These are phyloP conservation scores for Teleiodes luculella DNA, from an alignment of 2,888 invertebrate genomes.

Conservation along the genomic window DNA sequence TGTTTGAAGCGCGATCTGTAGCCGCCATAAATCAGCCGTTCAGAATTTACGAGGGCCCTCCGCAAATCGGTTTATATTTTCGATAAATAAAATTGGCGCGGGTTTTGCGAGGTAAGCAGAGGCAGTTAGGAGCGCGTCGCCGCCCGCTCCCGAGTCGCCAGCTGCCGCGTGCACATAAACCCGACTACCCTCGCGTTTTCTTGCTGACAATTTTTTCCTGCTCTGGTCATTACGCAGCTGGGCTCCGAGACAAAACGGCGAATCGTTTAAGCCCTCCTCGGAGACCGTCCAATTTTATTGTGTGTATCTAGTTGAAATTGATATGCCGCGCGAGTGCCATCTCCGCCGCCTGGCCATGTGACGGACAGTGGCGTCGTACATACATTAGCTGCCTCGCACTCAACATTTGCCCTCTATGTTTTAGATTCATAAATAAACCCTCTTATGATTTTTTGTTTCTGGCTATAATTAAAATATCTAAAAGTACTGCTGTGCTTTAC, in stretches of 20 bases:
- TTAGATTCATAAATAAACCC: neutral
- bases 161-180: slow-evolving; percentile 74
- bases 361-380: slow-evolving; percentile 45
- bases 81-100: slow-evolving; percentile 79
- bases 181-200: slow-evolving; percentile 77
- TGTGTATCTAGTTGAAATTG: slow-evolving; percentile 76
- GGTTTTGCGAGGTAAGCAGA: slow-evolving; percentile 78
- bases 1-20: slow-evolving; percentile 71
- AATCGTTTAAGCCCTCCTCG: slow-evolving; percentile 78
- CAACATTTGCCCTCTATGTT: slow-evolving; percentile 19
- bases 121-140: slow-evolving; percentile 74
- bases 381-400: slow-evolving; percentile 49
- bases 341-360: slow-evolving; percentile 45
- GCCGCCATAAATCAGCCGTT: slow-evolving; percentile 74
- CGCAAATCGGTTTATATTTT: slow-evolving; percentile 79
- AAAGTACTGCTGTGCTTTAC: too few species aligned
- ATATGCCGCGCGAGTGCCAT: slow-evolving; percentile 68
- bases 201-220: slow-evolving; percentile 79
- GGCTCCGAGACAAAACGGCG: slow-evolving; percentile 78
- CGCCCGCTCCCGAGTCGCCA: slow-evolving; percentile 47
- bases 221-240: slow-evolving; percentile 78
- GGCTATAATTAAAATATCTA: too few species aligned
- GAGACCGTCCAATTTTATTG: slow-evolving; percentile 78
- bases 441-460: neutral
- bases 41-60: slow-evolving; percentile 74